Evolutionary conservation across 2,888 invertebrate species (phyloP).

Genomic region (Andrena dorsata): DNA sequence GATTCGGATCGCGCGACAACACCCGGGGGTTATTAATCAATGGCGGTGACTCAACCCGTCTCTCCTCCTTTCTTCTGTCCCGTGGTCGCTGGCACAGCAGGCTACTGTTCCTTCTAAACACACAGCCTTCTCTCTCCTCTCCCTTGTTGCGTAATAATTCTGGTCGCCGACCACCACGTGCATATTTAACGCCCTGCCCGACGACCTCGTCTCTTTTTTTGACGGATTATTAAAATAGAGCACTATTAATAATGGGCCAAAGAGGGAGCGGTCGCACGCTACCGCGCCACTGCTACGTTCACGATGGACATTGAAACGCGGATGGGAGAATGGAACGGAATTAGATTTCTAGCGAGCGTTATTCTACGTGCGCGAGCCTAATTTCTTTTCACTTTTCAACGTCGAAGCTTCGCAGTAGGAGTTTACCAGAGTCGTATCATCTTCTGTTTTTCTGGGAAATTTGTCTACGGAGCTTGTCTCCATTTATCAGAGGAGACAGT

Average conservation of each 20-base stretch:
- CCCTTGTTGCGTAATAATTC: conserved; percentile 35
- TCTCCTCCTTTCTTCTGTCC: conserved; percentile 26
- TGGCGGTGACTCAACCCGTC: conserved; percentile 31
- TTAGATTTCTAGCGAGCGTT: conserved; percentile 15
- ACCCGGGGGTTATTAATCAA: conserved; percentile 42
- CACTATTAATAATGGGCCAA: conserved; percentile 56
- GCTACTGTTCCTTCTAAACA: neutral
- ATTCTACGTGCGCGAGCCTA: neutral
- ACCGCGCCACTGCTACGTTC: neutral
- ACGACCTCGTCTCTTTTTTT: conserved; percentile 53
- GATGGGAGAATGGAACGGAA: conserved; percentile 27
- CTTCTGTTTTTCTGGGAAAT: neutral
- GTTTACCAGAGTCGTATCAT: neutral
- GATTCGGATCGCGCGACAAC: conserved; percentile 9
- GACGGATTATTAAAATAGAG: conserved; percentile 67
- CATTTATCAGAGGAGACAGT: too few relatives aligned
- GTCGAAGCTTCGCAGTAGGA: neutral
- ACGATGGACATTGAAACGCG: conserved; percentile 4
- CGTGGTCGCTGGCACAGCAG: neutral
- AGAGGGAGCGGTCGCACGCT: neutral
- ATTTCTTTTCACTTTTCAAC: neutral
- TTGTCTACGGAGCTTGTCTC: too few relatives aligned
- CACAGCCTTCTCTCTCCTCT: neutral
- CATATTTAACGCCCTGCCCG: conserved; percentile 4
- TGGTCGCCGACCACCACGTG: neutral